These are phyloP conservation scores for Perodicticus potto DNA, from an alignment of 2,797 vertebrate genomes.

Conservation along the genomic window DNA sequence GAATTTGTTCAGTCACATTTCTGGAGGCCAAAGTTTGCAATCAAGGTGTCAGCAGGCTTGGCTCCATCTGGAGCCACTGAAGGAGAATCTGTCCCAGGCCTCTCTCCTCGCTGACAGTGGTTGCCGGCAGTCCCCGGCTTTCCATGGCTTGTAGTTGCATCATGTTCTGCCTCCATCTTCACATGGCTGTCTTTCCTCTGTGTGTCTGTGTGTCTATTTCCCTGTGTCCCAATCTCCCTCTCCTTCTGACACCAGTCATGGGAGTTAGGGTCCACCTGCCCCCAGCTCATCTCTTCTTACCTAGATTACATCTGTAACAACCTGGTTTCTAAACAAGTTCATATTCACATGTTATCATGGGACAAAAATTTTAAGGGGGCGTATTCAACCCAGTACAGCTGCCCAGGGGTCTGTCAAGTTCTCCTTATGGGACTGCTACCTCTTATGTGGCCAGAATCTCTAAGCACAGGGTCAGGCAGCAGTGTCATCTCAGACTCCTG, in stretches of 20 bases:
- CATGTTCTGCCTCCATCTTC: neutral
- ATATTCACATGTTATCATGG: neutral
- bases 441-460: neutral
- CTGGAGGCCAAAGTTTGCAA: neutral
- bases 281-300: neutral
- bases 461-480: neutral
- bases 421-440: neutral
- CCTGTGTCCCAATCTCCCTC: neutral
- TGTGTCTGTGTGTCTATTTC: neutral
- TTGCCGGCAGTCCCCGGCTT: neutral
- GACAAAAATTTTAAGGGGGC: neutral
- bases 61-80: neutral
- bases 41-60: neutral
- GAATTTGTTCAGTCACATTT: neutral
- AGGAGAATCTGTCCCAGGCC: neutral
- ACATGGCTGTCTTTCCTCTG: neutral
- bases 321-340: neutral
- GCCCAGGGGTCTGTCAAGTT: neutral
- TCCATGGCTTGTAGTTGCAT: neutral
- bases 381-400: neutral
- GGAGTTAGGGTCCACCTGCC: neutral
- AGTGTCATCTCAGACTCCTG: fast-evolving
- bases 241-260: neutral
- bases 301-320: neutral
- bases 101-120: neutral